These are phyloP conservation scores for Pseudopipra pipra DNA, from an alignment of 2,113 vertebrate species.

Conservation along the genomic window DNA sequence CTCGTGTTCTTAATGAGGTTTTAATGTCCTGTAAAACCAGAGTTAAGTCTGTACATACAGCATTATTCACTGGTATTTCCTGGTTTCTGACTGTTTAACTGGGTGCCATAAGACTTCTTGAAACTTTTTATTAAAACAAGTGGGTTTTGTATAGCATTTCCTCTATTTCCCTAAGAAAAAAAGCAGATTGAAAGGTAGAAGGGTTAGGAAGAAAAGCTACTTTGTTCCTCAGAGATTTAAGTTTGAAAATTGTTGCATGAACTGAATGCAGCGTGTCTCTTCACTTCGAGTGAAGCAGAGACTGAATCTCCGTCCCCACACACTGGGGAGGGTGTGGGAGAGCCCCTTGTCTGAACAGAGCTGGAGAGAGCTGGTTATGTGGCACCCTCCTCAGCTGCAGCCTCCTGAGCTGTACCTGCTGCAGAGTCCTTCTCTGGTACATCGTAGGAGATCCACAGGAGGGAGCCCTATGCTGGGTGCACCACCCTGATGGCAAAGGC, in stretches of 20 bases:
- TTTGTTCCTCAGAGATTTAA: neutral
- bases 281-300: neutral
- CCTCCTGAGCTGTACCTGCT: neutral
- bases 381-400: neutral
- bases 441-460: neutral
- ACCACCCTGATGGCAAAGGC: neutral
- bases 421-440: neutral
- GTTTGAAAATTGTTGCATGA: neutral
- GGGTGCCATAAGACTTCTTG: neutral
- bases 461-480: slow-evolving; percentile 15
- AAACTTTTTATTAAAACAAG: neutral
- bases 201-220: neutral
- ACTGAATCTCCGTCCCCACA: neutral
- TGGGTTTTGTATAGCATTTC: neutral
- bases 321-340: neutral
- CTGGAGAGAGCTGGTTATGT: neutral
- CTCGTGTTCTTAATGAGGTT: neutral
- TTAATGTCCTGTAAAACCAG: neutral
- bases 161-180: neutral
- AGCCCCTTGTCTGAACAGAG: neutral
- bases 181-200: neutral
- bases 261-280: neutral
- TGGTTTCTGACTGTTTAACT: neutral
- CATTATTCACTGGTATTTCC: neutral
- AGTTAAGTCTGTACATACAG: neutral